These are phyloP conservation scores for Acholoe squamosa DNA, from an alignment of 2,888 invertebrate genomes.

Conservation along the genomic window DNA sequence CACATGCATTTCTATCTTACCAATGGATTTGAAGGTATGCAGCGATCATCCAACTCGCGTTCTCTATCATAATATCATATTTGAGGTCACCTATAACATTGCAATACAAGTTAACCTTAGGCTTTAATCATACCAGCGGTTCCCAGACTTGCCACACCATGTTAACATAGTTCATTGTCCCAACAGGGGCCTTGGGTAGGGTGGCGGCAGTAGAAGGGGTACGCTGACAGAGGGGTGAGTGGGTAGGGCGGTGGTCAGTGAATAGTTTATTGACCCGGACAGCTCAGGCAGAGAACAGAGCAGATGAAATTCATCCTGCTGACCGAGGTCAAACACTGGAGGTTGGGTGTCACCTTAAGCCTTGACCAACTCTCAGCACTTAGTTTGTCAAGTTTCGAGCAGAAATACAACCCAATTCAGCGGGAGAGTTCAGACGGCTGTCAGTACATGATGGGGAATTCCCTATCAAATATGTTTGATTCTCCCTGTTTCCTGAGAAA, in stretches of 20 bases:
- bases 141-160: neutral
- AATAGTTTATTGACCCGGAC: slow-evolving; percentile 11
- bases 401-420: no score
- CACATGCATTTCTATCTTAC: no score
- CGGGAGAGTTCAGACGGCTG: no score
- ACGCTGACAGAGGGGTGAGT: neutral
- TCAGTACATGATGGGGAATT: no score
- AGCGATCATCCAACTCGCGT: no score
- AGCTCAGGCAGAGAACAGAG: neutral
- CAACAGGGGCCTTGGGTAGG: neutral
- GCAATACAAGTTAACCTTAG: no score
- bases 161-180: neutral
- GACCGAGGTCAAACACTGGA: neutral
- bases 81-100: no score
- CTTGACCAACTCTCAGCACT: neutral
- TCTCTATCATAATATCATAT: no score
- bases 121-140: no score
- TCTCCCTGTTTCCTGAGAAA: no score
- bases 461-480: no score
- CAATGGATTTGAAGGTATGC: no score
- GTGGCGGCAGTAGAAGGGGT: neutral
- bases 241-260: neutral
- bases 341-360: neutral
- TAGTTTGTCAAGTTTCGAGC: neutral
- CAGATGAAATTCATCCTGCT: slow-evolving; percentile 29